Evolutionary conservation across 2,888 invertebrate genomes (phyloP), one percentile per base, ranked within the genome.

Genomic region (Diarsia mendica): DNA sequence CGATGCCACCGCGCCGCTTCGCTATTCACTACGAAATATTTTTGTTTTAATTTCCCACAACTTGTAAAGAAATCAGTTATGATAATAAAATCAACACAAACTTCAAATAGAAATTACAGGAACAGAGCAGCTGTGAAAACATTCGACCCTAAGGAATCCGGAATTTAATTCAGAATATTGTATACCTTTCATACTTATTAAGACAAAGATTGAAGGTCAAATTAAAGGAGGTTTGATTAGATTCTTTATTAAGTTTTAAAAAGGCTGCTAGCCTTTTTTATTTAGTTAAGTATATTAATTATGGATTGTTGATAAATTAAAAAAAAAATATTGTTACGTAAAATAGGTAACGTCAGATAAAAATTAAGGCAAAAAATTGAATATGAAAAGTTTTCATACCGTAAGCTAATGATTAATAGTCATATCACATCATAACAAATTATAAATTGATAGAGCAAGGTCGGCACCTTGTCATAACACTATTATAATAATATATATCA

Each of bases 381-480:
- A 18, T 79, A 33, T 49, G 9, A 44, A 0, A 28, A n/a, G 13
- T 11, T 49, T 0, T 49, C 28, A 55, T 33, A n/a, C 20, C 5
- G 5, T 8, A 48, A 68, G 28, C 20, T n/a, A 48, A 13, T 48
- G 20, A 55, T 28, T 23, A 10, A 79, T 51, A 75, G 10, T 9
- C 23, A 33, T 33, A 58, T 46, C 13, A 39, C 15, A 46, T 66
- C 18, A 48, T 23, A 67, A 46, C 33, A 67, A 63, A 53, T 60
- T 55, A 72, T 49, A 13, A 61, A 55, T 44, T 49, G 60, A 66
- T 44, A 61, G 18, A 55, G 11, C 85, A 71, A 82, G 85, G 85
- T 61, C 51, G 49, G 2, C 20, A 58, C 11, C 75, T 67, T 82
- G 67, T 81, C 85, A 84, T 67, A 67, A 66, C n/a, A 44, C 44